phyloP scores from a whole-genome alignment of 2,797 vertebrate genomes.

The Cirrhinus mrigala region DNA sequence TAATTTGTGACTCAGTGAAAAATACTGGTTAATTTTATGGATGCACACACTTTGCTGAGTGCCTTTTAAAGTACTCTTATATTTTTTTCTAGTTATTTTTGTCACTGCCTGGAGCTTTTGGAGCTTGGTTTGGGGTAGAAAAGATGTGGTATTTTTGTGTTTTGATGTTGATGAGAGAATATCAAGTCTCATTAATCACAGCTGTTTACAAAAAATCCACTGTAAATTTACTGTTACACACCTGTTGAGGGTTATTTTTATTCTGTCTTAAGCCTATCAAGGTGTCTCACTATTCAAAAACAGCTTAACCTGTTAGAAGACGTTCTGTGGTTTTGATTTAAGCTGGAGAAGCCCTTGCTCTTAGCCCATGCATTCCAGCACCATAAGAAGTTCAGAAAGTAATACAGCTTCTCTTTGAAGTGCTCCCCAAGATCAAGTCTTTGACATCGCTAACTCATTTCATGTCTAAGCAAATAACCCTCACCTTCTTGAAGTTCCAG shows the following conservation, averaged over 20 bases:
- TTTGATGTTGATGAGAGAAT: slow-evolving; percentile 1
- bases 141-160: not conserved
- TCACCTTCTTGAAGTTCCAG: slow-evolving; percentile 52
- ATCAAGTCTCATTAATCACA: not conserved
- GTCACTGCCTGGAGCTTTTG: not conserved
- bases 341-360: slow-evolving; percentile 8
- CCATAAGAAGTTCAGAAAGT: slow-evolving; percentile 36
- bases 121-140: not conserved
- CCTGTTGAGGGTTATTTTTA: slow-evolving; percentile 2
- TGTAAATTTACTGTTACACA: slow-evolving; percentile 9
- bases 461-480: slow-evolving; percentile 61
- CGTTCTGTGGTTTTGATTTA: slow-evolving; percentile 45
- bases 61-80: not conserved
- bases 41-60: not conserved
- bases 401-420: slow-evolving; percentile 56
- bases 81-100: not conserved
- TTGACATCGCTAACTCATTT: slow-evolving; percentile 56
- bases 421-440: slow-evolving; percentile 55
- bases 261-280: not conserved
- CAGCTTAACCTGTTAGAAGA: slow-evolving; percentile 22
- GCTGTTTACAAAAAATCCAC: not conserved
- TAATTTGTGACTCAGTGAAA: not conserved
- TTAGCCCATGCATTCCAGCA: slow-evolving; percentile 48
- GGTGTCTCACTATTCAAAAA: slow-evolving; percentile 23
- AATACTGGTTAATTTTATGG: not conserved